phyloP scores from a whole-genome alignment of 2,888 invertebrate species.

The Ochropacha duplaris region DNA sequence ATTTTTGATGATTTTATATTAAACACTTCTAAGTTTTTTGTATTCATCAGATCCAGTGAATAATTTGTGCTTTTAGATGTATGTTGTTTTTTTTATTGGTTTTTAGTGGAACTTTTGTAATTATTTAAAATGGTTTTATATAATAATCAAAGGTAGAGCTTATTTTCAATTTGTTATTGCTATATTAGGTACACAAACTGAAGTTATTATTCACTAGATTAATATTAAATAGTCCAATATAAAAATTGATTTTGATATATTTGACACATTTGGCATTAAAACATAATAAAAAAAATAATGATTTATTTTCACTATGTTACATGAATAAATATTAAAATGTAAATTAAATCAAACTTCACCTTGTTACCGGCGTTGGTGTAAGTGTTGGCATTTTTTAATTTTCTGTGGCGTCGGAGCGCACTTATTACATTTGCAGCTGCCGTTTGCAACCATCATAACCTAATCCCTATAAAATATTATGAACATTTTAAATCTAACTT shows the following conservation, averaged over 20 bases:
- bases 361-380: not conserved
- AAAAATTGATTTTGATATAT: too few species aligned
- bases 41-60: not conserved
- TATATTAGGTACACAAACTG: too few species aligned
- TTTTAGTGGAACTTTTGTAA: too few species aligned
- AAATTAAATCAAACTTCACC: not conserved
- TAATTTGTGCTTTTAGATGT: not conserved
- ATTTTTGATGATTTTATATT: not conserved
- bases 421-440: slow-evolving; percentile 1
- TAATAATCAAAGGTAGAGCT: too few species aligned
- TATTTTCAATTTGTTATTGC: too few species aligned
- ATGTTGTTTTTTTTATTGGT: too few species aligned
- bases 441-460: not conserved
- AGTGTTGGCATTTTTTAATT: not conserved
- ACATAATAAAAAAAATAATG: not conserved
- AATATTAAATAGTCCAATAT: too few species aligned
- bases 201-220: too few species aligned
- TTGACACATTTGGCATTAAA: too few species aligned
- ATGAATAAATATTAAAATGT: not conserved
- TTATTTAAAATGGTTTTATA: not conserved
- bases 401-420: not conserved
- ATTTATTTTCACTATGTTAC: too few species aligned
- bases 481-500: not conserved
- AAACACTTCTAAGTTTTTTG: not conserved
- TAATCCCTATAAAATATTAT: not conserved